Evolutionary conservation across 2,888 invertebrate genomes (phyloP).

Genomic region (Hyles lineata): DNA sequence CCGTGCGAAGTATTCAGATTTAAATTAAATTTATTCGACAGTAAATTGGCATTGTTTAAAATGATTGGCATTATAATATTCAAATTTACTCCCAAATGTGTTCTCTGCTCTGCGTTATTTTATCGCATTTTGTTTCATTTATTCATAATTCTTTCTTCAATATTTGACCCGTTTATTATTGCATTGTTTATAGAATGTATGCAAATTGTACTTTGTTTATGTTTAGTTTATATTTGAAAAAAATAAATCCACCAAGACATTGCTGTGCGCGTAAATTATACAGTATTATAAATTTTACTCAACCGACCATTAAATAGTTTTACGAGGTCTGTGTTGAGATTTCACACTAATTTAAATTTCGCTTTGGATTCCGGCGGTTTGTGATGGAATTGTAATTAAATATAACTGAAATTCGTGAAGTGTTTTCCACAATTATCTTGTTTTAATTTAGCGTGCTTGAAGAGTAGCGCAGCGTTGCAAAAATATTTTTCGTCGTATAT

Average conservation of each 20-base stretch:
- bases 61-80: neutral
- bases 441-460: neutral
- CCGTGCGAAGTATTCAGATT: constrained; percentile 17
- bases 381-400: neutral
- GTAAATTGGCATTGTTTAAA: neutral
- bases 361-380: neutral
- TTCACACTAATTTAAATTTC: neutral
- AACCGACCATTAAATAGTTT: too few species aligned
- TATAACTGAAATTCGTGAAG: neutral
- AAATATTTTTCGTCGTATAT: constrained; percentile 3
- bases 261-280: too few species aligned
- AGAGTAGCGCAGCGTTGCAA: neutral
- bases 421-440: neutral
- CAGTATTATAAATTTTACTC: too few species aligned
- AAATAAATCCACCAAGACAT: too few species aligned
- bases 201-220: too few species aligned
- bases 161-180: neutral
- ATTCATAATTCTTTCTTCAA: too few species aligned
- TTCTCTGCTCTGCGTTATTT: neutral
- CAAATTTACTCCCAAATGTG: neutral
- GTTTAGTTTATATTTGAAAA: too few species aligned
- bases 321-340: neutral
- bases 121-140: neutral
- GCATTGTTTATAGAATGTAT: neutral
- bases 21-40: neutral